Conservation (phyloP, 2,797 vertebrate genomes). For the Zenarchopterus dispar region DNA sequence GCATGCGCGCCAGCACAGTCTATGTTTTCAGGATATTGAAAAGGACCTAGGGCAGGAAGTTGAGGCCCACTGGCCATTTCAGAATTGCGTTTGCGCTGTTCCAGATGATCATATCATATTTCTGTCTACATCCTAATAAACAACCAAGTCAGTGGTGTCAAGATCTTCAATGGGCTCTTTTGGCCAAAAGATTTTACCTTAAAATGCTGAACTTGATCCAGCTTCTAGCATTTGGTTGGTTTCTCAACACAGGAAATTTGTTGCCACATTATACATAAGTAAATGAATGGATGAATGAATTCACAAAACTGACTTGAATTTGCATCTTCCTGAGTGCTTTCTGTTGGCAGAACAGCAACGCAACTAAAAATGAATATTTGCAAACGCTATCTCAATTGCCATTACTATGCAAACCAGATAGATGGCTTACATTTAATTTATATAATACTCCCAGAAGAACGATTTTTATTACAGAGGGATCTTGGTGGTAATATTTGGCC, state of each 20-base stretch:
- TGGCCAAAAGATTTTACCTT: not conserved
- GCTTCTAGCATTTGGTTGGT: conserved; percentile 16
- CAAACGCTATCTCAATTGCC: conserved; percentile 69
- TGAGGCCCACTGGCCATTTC: conserved; percentile 69
- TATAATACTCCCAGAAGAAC: conserved; percentile 82
- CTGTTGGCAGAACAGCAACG: conserved; percentile 62
- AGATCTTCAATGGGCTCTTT: conserved; percentile 29
- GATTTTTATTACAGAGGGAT: conserved; percentile 81
- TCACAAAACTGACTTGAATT: conserved; percentile 33
- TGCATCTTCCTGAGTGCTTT: conserved; percentile 51
- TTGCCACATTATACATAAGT: conserved; percentile 48
- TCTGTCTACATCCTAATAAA: conserved; percentile 66
- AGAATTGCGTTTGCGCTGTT: conserved; percentile 73
- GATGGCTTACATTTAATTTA: conserved; percentile 84
- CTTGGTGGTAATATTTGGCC: conserved; percentile 82
- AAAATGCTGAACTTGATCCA: not conserved
- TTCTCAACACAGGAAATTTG: conserved; percentile 38
- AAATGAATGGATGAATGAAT: conserved; percentile 45
- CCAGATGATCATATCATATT: conserved; percentile 80
- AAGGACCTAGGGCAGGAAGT: conserved; percentile 83
- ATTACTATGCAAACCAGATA: conserved; percentile 82
- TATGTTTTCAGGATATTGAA: conserved; percentile 83
- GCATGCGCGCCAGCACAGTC: conserved; percentile 53
- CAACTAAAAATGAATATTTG: conserved; percentile 73
- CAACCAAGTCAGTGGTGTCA: conserved; percentile 45